Conservation (phyloP, 2,797 vertebrate genomes). For the Orientallactaga sibirica region DNA sequence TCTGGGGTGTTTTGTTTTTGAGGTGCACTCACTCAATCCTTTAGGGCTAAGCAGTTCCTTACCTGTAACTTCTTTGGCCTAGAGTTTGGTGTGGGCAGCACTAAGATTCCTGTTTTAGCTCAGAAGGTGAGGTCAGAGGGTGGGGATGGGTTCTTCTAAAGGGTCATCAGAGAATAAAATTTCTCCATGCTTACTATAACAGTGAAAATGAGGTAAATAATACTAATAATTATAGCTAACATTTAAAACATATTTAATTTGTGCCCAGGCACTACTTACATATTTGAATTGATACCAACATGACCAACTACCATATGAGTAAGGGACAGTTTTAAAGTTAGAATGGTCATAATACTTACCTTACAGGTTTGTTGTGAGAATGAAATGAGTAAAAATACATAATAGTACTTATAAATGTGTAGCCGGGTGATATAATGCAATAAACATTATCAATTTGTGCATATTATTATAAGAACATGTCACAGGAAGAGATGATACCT, state of each 20-base stretch:
- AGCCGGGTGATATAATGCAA: neutral
- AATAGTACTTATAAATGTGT: constrained; percentile 1
- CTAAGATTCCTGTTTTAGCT: neutral
- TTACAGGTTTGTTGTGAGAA: neutral
- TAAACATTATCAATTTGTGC: constrained; percentile 43
- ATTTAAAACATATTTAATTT: constrained; percentile 46
- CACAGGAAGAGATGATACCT: neutral
- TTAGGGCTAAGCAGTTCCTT: neutral
- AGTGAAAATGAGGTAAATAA: neutral
- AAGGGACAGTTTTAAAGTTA: neutral
- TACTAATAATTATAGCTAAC: constrained; percentile 38
- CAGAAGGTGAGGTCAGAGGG: neutral
- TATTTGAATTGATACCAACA: constrained; percentile 34
- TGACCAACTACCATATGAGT: neutral
- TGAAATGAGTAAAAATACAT: constrained; percentile 32
- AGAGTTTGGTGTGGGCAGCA: neutral
- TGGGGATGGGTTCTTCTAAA: neutral
- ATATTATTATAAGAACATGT: constrained; percentile 3
- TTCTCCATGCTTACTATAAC: neutral
- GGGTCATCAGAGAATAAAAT: neutral
- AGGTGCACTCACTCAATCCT: neutral
- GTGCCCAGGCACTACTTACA: neutral
- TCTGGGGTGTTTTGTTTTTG: constrained; percentile 38
- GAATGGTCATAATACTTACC: neutral
- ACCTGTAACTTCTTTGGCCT: neutral